A percentile compares a stretch with the other conserved stretches of the same genome.
Conservation (phyloP, 2,888 invertebrate species). For the Eupithecia subumbrata region DNA sequence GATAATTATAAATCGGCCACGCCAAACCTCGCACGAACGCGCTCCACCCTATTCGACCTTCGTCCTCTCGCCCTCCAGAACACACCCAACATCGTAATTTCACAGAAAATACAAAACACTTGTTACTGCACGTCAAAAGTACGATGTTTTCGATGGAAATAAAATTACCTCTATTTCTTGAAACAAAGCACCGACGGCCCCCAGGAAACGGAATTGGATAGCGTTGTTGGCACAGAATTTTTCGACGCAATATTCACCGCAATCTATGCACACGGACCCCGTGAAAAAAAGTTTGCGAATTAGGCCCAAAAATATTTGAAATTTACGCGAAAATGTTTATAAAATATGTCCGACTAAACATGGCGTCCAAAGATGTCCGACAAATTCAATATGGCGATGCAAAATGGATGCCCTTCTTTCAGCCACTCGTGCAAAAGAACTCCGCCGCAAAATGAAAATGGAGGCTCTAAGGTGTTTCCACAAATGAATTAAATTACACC, state of each 20-base stretch:
- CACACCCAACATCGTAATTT: slow-evolving; percentile 61
- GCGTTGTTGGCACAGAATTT: slow-evolving; percentile 76
- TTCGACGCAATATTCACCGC: slow-evolving; percentile 67
- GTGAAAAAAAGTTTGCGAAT: slow-evolving; percentile 81
- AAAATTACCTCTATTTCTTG: slow-evolving; percentile 82
- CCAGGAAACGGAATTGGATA: slow-evolving; percentile 77
- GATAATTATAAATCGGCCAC: slow-evolving; percentile 77
- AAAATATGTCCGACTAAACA: slow-evolving; percentile 90
- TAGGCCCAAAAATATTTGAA: slow-evolving; percentile 83
- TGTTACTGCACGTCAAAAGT: slow-evolving; percentile 80
- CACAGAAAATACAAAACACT: slow-evolving; percentile 79
- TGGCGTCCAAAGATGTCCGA: slow-evolving; percentile 88
- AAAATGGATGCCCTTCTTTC: slow-evolving; percentile 81
- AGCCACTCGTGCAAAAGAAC: slow-evolving; percentile 58
- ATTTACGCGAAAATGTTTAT: slow-evolving; percentile 87
- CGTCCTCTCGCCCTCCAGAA: slow-evolving; percentile 57
- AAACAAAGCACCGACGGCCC: slow-evolving; percentile 80
- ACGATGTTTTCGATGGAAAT: slow-evolving; percentile 76
- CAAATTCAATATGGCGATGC: slow-evolving; percentile 85
- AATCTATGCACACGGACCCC: slow-evolving; percentile 71
- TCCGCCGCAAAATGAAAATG: slow-evolving; percentile 61
- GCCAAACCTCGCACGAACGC: slow-evolving; percentile 62
- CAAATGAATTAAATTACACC: background rate
- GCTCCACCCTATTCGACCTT: slow-evolving; percentile 70
- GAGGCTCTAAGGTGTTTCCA: slow-evolving; percentile 41